phyloP scores from a whole-genome alignment of 2,888 invertebrate genomes.

The Apoda limacodes region DNA sequence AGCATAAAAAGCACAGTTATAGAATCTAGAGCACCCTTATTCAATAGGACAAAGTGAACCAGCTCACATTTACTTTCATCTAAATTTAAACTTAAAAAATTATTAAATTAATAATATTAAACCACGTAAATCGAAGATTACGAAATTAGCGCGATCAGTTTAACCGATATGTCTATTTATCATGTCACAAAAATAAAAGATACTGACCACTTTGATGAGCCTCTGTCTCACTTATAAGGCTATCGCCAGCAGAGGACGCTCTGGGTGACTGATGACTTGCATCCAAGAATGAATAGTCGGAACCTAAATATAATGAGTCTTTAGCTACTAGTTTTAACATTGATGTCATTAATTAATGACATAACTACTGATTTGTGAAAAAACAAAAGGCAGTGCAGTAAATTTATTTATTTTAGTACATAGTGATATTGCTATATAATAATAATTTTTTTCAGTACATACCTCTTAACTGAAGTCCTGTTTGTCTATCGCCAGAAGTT shows the following conservation, averaged over 20 bases:
- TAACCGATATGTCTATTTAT: too few species aligned
- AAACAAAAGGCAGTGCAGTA: too few species aligned
- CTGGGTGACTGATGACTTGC: slow-evolving; percentile 57
- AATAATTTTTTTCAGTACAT: slow-evolving; percentile 9
- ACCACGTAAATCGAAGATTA: too few species aligned
- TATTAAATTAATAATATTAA: too few species aligned
- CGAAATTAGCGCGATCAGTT: too few species aligned
- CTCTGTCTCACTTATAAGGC: slow-evolving; percentile 58
- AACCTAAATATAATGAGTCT: slow-evolving; percentile 35
- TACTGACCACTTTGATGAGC: slow-evolving; percentile 65
- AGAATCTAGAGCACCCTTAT: too few species aligned
- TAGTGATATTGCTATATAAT: neutral
- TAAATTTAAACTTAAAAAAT: too few species aligned
- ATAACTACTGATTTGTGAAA: too few species aligned
- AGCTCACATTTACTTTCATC: too few species aligned
- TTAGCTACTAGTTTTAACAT: slow-evolving; percentile 5
- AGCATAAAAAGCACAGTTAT: too few species aligned
- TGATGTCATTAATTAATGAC: too few species aligned
- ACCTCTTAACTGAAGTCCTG: slow-evolving; percentile 64
- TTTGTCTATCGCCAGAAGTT: slow-evolving; percentile 40
- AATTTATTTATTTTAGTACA: neutral
- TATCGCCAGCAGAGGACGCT: slow-evolving; percentile 60
- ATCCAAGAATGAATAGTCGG: slow-evolving; percentile 61
- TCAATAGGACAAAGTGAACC: too few species aligned
- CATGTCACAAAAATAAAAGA: slow-evolving; percentile 1